phyloP scores from a whole-genome alignment of 2,888 invertebrate species.

The Papilio protenor region DNA sequence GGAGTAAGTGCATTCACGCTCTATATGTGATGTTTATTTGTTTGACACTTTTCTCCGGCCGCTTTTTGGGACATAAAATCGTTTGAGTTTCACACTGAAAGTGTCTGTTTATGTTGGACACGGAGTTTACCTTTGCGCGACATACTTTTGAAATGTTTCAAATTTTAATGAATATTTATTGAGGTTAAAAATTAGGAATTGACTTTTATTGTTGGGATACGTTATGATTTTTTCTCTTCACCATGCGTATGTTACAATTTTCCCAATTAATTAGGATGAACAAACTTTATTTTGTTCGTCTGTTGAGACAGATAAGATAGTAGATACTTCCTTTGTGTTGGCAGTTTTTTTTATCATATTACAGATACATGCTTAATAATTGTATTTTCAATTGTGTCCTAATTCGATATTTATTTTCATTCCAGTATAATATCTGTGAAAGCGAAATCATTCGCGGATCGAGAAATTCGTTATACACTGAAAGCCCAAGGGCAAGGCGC shows the following conservation, averaged over 20 bases:
- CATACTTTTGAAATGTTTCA: background rate
- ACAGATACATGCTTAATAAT: background rate
- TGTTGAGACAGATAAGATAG: background rate
- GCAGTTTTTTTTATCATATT: background rate
- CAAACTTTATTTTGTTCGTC: background rate
- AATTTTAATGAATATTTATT: slow-evolving; percentile 2
- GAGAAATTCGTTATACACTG: slow-evolving; percentile 97
- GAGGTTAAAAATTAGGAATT: background rate
- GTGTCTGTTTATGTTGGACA: slow-evolving; percentile 12
- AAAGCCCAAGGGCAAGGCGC: slow-evolving; percentile 97
- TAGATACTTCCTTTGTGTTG: background rate
- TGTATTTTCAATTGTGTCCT: background rate
- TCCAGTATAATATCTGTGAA: slow-evolving; percentile 97
- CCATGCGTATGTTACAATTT: background rate
- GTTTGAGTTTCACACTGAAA: slow-evolving; percentile 15
- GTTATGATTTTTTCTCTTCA: background rate
- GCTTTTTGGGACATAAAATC: slow-evolving; percentile 30
- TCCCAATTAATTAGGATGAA: background rate
- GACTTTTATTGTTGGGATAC: background rate
- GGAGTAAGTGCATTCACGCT: slow-evolving; percentile 87
- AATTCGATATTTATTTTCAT: slow-evolving; percentile 49
- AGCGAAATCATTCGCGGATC: slow-evolving; percentile 98
- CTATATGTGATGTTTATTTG: slow-evolving; percentile 30
- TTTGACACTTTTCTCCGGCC: slow-evolving; percentile 15
- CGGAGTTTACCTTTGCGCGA: background rate